These are phyloP conservation scores for Ruditapes philippinarum DNA, from an alignment of 1,140 invertebrate genomes.

Conservation along the genomic window DNA sequence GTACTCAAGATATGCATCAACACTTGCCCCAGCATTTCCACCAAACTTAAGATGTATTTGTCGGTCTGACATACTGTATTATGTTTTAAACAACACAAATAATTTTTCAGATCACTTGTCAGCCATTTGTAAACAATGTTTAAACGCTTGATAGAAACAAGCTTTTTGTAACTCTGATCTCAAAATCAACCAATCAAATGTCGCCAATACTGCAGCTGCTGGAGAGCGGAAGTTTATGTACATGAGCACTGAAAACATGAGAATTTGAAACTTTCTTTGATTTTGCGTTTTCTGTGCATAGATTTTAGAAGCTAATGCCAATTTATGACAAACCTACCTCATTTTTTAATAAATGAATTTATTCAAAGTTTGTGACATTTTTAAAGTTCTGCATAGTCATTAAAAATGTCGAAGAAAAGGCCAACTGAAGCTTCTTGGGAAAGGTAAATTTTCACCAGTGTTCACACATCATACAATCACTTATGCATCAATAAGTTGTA, in stretches of 20 bases:
- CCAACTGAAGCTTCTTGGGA: conserved; percentile 29
- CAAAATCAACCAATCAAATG: not conserved
- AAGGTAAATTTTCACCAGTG: not conserved
- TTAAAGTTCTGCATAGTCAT: not conserved
- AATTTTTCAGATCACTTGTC: conserved; percentile 29
- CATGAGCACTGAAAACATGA: not conserved
- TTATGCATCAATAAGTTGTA: too few relatives aligned
- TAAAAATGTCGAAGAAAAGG: conserved; percentile 13
- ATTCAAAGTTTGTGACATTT: too few relatives aligned
- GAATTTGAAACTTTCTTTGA: not conserved
- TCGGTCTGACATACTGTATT: conserved; percentile 73
- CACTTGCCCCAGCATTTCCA: conserved; percentile 78
- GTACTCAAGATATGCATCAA: conserved; percentile 86
- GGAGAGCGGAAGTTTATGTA: not conserved
- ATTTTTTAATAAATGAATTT: too few relatives aligned
- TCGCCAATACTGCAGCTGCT: not conserved
- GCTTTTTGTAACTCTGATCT: not conserved
- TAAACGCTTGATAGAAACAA: conserved; percentile 22
- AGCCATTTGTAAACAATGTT: conserved; percentile 45
- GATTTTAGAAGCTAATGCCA: too few relatives aligned
- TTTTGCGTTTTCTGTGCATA: too few relatives aligned
- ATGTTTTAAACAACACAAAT: too few relatives aligned
- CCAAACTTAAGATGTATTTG: conserved; percentile 83
- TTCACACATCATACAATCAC: too few relatives aligned
- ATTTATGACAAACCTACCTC: too few relatives aligned